Conservation (phyloP, 2,113 vertebrate genomes). For the Ailuropoda melanoleuca region DNA sequence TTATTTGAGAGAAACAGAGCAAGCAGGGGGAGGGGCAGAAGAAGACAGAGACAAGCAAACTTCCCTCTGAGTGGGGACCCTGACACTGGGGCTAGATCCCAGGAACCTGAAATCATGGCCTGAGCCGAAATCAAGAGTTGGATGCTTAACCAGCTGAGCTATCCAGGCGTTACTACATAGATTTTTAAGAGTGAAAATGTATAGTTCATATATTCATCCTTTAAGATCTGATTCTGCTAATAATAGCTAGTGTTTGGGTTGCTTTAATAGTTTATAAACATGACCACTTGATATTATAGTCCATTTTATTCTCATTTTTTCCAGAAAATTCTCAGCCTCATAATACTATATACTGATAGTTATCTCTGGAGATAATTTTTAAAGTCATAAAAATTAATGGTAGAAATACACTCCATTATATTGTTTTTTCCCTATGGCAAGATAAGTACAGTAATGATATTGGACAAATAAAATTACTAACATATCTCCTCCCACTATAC, state of each 20-base stretch:
- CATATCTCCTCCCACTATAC: background rate
- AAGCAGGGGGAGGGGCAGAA: background rate
- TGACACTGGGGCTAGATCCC: background rate
- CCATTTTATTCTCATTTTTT: background rate
- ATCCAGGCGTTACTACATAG: background rate
- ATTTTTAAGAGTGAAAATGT: background rate
- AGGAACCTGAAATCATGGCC: background rate
- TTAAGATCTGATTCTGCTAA: background rate
- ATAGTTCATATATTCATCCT: background rate
- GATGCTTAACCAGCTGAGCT: background rate
- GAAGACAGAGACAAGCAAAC: background rate
- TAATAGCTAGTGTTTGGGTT: background rate
- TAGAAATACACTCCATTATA: background rate
- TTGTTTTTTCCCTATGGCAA: background rate
- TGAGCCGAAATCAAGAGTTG: background rate
- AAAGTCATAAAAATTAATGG: background rate
- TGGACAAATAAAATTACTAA: background rate
- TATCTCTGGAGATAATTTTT: background rate
- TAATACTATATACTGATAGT: background rate
- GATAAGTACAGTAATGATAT: background rate
- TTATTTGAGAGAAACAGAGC: background rate
- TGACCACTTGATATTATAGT: background rate
- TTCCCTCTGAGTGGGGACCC: background rate
- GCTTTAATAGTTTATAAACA: background rate
- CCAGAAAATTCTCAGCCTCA: background rate